Conservation (phyloP, 2,888 invertebrate species). For the Seladonia tumulorum region DNA sequence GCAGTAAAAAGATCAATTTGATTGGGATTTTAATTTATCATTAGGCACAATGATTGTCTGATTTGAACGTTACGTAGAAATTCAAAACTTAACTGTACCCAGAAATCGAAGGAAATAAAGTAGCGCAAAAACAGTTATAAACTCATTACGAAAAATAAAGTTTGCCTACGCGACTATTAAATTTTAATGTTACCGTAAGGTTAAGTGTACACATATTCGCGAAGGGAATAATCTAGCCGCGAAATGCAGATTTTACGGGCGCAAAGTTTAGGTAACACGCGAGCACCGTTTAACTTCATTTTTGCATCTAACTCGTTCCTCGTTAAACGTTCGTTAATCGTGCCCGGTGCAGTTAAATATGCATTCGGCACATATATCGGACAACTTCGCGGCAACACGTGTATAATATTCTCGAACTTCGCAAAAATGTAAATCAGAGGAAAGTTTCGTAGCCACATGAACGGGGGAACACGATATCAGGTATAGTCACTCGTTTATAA, state of each 20-base stretch:
- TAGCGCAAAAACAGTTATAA: background rate
- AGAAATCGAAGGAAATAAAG: background rate
- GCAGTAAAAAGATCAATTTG: background rate
- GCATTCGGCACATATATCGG: background rate
- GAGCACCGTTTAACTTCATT: constrained; percentile 3
- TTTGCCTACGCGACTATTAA: too few species aligned
- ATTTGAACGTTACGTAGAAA: background rate
- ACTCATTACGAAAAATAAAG: background rate
- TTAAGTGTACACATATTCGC: background rate
- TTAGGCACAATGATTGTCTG: background rate
- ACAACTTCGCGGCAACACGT: background rate
- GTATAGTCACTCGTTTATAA: background rate
- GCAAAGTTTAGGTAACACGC: background rate
- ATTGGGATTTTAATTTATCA: background rate
- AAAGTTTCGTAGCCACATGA: background rate
- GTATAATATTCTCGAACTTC: background rate
- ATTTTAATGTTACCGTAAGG: background rate
- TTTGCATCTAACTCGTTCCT: background rate
- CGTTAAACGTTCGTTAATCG: constrained; percentile 1
- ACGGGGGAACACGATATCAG: background rate
- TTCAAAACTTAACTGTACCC: background rate
- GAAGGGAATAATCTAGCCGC: background rate
- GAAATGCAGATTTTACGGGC: background rate
- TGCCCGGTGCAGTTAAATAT: background rate
- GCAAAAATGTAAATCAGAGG: background rate